These are phyloP conservation scores for Salminus brasiliensis DNA, from an alignment of 2,113 vertebrate species.

Conservation along the genomic window DNA sequence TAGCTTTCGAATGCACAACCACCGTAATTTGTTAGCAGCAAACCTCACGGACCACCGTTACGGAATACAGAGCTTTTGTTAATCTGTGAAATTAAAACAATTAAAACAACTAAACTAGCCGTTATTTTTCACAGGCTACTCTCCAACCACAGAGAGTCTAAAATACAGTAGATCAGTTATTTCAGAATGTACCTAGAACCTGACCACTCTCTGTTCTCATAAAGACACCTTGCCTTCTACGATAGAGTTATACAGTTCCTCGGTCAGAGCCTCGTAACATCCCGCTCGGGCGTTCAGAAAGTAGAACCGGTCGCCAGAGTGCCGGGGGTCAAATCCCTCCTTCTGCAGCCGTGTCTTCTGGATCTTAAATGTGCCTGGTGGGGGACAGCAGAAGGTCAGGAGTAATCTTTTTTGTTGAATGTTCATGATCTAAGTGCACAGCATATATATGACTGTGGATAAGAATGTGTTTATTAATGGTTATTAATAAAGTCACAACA, in stretches of 20 bases:
- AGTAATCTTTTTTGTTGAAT: no score
- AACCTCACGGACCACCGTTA: background rate
- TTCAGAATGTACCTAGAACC: background rate
- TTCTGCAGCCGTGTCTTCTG: slow-evolving; percentile 82
- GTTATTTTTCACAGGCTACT: no score
- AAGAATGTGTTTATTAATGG: no score
- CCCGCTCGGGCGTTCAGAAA: slow-evolving; percentile 79
- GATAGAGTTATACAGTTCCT: slow-evolving; percentile 71
- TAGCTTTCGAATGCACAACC: background rate
- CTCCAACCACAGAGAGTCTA: background rate
- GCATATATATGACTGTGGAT: no score
- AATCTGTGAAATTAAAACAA: no score
- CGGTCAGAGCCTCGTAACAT: slow-evolving; percentile 76
- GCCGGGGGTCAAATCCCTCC: slow-evolving; percentile 78
- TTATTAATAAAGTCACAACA: no score
- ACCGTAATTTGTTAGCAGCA: background rate
- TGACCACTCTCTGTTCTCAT: slow-evolving; percentile 56
- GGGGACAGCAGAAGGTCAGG: background rate
- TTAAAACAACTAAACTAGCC: no score
- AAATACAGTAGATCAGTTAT: background rate
- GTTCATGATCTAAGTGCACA: no score
- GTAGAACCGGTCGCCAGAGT: slow-evolving; percentile 75
- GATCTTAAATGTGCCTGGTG: slow-evolving; percentile 87
- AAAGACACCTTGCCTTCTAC: slow-evolving; percentile 68
- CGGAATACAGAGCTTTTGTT: background rate